Conservation (phyloP, 2,797 vertebrate species). For the Falco naumanni region DNA sequence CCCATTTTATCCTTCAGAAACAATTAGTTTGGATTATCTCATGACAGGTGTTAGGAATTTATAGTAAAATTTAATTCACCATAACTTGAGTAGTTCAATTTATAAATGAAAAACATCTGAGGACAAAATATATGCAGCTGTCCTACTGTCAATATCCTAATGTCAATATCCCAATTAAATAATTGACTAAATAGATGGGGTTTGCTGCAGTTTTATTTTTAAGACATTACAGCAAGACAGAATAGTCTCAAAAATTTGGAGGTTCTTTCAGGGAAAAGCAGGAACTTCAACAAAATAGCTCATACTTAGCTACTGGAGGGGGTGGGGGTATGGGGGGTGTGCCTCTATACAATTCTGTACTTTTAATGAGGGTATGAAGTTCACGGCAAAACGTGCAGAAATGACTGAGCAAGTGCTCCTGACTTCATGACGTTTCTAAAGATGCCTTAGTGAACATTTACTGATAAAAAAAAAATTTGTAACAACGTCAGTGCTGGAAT, state of each 20-base stretch:
- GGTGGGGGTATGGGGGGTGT: too few species aligned
- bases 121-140: not conserved
- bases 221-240: not conserved
- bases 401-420: not conserved
- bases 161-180: not conserved
- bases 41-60: not conserved
- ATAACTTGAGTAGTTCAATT: not conserved
- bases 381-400: not conserved
- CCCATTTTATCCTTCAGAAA: not conserved
- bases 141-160: not conserved
- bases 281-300: not conserved
- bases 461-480: not conserved
- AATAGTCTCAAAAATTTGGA: not conserved
- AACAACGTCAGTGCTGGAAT: not conserved
- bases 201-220: not conserved
- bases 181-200: accelerated
- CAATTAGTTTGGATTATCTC: not conserved
- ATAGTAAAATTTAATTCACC: not conserved
- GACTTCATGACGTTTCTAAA: not conserved
- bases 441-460: not conserved
- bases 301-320: not conserved
- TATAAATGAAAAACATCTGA: not conserved
- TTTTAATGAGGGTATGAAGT: not conserved
- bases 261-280: not conserved
- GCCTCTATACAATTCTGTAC: not conserved